Evolutionary conservation across 2,888 invertebrate species (phyloP).

Genomic region (Drosophila lacicola): DNA sequence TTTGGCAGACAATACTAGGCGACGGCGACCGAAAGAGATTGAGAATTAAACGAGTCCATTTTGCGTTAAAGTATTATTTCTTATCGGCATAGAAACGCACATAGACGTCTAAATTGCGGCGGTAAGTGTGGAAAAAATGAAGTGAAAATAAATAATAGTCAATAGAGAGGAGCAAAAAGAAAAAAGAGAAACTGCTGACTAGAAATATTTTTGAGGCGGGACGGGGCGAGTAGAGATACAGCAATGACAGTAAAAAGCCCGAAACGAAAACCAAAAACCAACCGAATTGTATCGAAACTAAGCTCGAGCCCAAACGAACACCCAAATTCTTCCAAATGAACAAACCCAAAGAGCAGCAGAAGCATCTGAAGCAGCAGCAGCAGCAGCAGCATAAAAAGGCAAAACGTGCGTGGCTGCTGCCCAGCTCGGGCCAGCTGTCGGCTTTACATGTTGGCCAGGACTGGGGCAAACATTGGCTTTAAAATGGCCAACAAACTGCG

Average conservation of each 20-base stretch:
- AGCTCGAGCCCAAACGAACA: conserved; percentile 27
- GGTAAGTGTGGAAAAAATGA: conserved; percentile 51
- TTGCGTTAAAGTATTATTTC: conserved; percentile 39
- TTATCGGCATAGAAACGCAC: conserved; percentile 58
- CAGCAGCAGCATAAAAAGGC: conserved; percentile 36
- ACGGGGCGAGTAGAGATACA: neutral
- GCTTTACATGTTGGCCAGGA: conserved; percentile 29
- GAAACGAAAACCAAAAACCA: conserved; percentile 9
- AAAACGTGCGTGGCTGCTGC: conserved; percentile 31
- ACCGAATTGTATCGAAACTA: conserved; percentile 7
- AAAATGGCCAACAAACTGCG: conserved; percentile 24
- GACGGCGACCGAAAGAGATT: conserved; percentile 6
- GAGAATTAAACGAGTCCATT: conserved; percentile 35
- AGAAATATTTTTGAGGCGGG: neutral
- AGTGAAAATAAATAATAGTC: conserved; percentile 56
- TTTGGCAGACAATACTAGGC: neutral
- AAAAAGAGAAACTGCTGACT: conserved; percentile 22
- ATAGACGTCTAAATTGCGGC: conserved; percentile 61
- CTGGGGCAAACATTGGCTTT: conserved; percentile 27
- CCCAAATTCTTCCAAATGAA: conserved; percentile 71
- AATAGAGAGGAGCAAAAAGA: neutral
- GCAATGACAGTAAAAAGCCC: conserved; percentile 7
- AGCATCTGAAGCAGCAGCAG: neutral
- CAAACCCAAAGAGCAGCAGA: conserved; percentile 37
- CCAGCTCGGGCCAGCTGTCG: conserved; percentile 20